Percentiles rank a stretch among this genome's conserved stretches.
These are phyloP conservation scores for Clarias pachynema DNA, from an alignment of 2,797 vertebrate genomes.

Conservation along the genomic window DNA sequence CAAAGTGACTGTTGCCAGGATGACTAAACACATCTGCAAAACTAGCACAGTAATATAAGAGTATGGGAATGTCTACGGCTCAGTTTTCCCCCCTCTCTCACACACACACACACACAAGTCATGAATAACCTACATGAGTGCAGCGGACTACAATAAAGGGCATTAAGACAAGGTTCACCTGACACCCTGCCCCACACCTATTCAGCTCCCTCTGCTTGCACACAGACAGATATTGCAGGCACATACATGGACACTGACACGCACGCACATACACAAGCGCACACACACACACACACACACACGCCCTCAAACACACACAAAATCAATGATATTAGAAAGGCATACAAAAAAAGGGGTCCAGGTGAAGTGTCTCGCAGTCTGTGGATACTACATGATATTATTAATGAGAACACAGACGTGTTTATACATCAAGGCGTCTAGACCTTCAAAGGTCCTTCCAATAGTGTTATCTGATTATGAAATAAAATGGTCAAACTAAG, in stretches of 20 bases:
- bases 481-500: background rate
- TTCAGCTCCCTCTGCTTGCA: background rate
- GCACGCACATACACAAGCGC: background rate
- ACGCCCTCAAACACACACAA: background rate
- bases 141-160: background rate
- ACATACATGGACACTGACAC: background rate
- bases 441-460: background rate
- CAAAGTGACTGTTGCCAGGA: background rate
- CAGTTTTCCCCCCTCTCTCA: background rate
- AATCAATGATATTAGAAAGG: background rate
- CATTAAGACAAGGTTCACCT: constrained; percentile 8
- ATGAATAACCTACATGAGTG: background rate
- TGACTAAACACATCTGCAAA: constrained; percentile 17
- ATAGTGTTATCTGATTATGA: no score
- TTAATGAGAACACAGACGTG: background rate
- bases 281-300: no score
- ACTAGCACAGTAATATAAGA: background rate
- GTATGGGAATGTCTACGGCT: background rate
- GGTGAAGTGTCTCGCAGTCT: background rate
- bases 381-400: background rate
- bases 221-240: background rate
- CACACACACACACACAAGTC: background rate
- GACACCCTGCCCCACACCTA: background rate
- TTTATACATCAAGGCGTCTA: background rate
- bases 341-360: background rate